Base-by-base conservation (phyloP, 1,140 invertebrate species). In the Pseudoatta argentina region DNA sequence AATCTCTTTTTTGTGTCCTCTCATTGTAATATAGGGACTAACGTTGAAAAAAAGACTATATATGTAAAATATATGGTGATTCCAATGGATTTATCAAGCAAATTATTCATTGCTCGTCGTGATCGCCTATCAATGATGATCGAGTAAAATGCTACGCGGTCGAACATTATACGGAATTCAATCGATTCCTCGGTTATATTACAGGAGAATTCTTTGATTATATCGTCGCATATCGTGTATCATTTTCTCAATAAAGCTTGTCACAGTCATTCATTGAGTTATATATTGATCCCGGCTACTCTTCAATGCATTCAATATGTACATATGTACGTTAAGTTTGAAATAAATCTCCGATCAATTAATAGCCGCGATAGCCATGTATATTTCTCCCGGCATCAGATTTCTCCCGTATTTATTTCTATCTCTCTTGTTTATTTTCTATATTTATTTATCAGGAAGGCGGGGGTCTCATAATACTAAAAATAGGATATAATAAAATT, bases 171-270 rank as follows among this genome's bases (percentile, higher is more conserved):
- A 3, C 18, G 21, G 71, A 72, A 81, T 21, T 21, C 44, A n/a
- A 89, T 89, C 85, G 85, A 89, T 87, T 75, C 67, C 55, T 78
- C 59, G 85, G 72, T 89, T 87, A 16, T 57, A 39, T 89, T 66
- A 72, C 64, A 14, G 4, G n/a, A 27, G 5, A 34, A 57, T 64
- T 86, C 71, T 77, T 48, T 51, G 66, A 79, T 44, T 78, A 55
- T 61, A 61, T 69, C 53, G 30, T 61, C 55, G 51, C 72, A 39
- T 86, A 86, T 86, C 66, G 76, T 59, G 21, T 86, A 72, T 86
- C 57, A 72, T 76, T 71, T 81, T 82, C 76, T 75, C 63, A 61
- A 63, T 82, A 82, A 51, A 75, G n/a, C 55, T 51, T 63, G 55
- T 21, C 77, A 55, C 48, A 39, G 21, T 34, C 79, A 83, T 83